Percentiles rank a stretch among this genome's conserved stretches.
These are phyloP conservation scores for Conomelus anceps DNA, from an alignment of 2,888 invertebrate species.

Conservation along the genomic window DNA sequence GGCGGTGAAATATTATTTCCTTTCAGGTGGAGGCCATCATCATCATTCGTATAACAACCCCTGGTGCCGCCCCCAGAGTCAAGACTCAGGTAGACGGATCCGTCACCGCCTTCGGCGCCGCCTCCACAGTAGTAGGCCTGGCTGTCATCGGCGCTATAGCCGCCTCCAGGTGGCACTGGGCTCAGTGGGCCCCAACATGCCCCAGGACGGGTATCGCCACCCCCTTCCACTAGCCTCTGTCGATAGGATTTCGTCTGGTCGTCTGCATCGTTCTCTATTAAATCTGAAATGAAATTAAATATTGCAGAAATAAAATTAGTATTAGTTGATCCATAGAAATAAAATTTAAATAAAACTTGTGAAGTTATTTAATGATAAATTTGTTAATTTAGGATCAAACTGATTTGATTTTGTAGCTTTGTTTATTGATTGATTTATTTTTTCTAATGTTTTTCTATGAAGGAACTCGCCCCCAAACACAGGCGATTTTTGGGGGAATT, in stretches of 20 bases:
- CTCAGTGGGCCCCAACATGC: background rate
- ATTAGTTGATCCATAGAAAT: too few relatives aligned
- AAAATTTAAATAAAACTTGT: too few relatives aligned
- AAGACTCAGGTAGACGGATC: constrained; percentile 18
- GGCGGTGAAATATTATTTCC: background rate
- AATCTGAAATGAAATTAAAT: too few relatives aligned
- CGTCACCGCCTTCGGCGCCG: constrained; percentile 15
- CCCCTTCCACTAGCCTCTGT: too few relatives aligned
- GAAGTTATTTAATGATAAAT: too few relatives aligned
- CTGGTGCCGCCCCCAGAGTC: constrained; percentile 6
- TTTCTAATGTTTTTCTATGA: too few relatives aligned
- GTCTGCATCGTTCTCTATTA: background rate
- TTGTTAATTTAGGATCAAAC: too few relatives aligned
- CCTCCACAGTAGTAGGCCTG: constrained; percentile 3
- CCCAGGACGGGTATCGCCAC: background rate
- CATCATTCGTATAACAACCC: background rate
- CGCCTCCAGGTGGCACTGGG: background rate
- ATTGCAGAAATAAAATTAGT: too few relatives aligned
- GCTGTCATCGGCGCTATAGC: constrained; percentile 16
- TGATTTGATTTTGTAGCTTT: too few relatives aligned
- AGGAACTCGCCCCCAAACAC: too few relatives aligned
- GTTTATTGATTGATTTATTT: too few relatives aligned
- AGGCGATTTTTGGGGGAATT: too few relatives aligned
- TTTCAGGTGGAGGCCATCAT: background rate
- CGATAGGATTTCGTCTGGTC: background rate